These are phyloP conservation scores for Apodemus agrarius DNA, from an alignment of 2,797 vertebrate genomes.

Conservation along the genomic window DNA sequence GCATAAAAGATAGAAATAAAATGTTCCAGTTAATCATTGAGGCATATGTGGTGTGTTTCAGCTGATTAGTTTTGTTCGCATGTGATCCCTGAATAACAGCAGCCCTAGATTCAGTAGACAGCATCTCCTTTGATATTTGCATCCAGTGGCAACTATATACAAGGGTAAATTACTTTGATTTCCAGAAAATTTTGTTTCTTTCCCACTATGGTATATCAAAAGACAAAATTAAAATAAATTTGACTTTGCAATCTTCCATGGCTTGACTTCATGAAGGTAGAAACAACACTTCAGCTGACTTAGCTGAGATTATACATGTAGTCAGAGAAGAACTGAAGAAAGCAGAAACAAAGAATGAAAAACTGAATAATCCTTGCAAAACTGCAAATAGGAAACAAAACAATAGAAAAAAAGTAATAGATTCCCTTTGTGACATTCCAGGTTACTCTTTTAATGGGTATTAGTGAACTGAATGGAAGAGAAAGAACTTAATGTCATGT, in stretches of 20 bases:
- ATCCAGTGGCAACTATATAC: background rate
- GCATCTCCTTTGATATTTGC: slow-evolving; percentile 39
- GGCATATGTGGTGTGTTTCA: slow-evolving; percentile 74
- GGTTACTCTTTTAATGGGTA: background rate
- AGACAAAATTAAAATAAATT: background rate
- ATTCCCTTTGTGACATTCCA: too few species aligned
- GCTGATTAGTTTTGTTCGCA: slow-evolving; percentile 68
- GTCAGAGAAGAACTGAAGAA: background rate
- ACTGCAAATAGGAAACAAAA: background rate
- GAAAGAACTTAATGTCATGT: background rate
- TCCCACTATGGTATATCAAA: background rate
- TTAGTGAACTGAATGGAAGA: background rate
- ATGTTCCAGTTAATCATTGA: slow-evolving; percentile 75
- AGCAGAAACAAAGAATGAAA: background rate
- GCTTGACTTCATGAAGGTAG: background rate
- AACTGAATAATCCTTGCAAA: background rate
- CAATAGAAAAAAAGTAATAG: background rate
- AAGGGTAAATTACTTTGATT: slow-evolving; percentile 49
- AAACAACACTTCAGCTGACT: background rate
- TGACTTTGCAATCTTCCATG: background rate
- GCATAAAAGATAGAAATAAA: slow-evolving; percentile 77
- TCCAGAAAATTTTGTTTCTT: slow-evolving; percentile 25
- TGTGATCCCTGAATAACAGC: slow-evolving; percentile 31
- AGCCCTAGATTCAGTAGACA: slow-evolving; percentile 10
- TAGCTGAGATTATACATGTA: background rate